Evolutionary conservation across 2,797 vertebrate species (phyloP).

Genomic region (Spinus pinus): DNA sequence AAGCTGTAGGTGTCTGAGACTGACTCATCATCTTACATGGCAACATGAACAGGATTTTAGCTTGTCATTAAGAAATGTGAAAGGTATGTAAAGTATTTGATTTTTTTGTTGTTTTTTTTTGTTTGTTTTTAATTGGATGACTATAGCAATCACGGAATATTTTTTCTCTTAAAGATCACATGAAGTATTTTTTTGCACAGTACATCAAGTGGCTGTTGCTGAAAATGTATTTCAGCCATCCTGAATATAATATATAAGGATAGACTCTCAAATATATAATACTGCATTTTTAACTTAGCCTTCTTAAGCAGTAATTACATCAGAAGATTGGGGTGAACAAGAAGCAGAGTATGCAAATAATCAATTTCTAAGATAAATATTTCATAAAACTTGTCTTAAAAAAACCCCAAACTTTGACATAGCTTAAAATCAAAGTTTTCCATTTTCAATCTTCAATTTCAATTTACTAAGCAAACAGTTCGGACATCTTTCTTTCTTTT

Average conservation of each 20-base stretch:
- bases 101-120: neutral
- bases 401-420: neutral
- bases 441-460: conserved; percentile 57
- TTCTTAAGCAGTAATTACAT: conserved; percentile 3
- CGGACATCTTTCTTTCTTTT: conserved; percentile 22
- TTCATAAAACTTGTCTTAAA: conserved; percentile 14
- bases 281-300: neutral
- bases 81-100: neutral
- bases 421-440: conserved; percentile 44
- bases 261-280: neutral
- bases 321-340: conserved; percentile 2
- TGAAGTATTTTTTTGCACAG: neutral
- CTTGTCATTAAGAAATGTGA: neutral
- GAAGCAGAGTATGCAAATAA: neutral
- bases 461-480: conserved; percentile 65
- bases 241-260: neutral
- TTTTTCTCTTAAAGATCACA: conserved; percentile 8
- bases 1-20: neutral
- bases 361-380: neutral
- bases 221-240: conserved; percentile 16
- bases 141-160: neutral
- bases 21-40: neutral
- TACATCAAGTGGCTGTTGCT: neutral
- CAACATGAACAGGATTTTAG: neutral
- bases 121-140: neutral